These are phyloP conservation scores for Lithophane semibrunnea DNA, from an alignment of 2,888 invertebrate genomes.

Conservation along the genomic window DNA sequence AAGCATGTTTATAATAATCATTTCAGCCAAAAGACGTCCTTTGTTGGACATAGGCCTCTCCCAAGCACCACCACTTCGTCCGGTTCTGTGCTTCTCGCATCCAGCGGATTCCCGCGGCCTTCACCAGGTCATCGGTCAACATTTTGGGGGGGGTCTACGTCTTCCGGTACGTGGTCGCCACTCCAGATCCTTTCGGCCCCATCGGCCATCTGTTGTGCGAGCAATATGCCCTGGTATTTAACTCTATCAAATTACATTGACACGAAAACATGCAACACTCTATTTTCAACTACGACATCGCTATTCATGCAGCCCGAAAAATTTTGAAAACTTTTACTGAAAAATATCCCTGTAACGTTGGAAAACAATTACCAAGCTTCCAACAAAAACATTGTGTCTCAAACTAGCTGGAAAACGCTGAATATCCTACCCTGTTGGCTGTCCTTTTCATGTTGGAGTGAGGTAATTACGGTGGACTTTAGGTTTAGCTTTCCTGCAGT, in stretches of 20 bases:
- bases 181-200: too few species aligned
- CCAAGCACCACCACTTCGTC: too few species aligned
- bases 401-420: constrained; percentile 37
- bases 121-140: too few species aligned
- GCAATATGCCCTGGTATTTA: background rate
- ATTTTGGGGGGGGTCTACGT: too few species aligned
- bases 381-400: constrained; percentile 49
- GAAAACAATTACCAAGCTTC: constrained; percentile 33
- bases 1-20: too few species aligned
- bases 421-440: constrained; percentile 6
- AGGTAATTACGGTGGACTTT: constrained; percentile 4
- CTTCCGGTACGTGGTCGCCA: too few species aligned
- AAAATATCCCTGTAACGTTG: constrained; percentile 37
- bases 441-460: constrained; percentile 16
- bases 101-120: too few species aligned
- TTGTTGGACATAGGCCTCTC: too few species aligned
- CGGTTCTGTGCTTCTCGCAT: too few species aligned
- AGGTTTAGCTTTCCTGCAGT: background rate
- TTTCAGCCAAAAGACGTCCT: too few species aligned
- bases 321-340: constrained; percentile 30
- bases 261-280: constrained; percentile 9
- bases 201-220: too few species aligned
- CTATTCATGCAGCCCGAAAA: constrained; percentile 21
- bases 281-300: background rate
- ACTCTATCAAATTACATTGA: background rate